Conservation (phyloP, 35 echinoderm and acorn worm species). For the Antedon bifida region DNA sequence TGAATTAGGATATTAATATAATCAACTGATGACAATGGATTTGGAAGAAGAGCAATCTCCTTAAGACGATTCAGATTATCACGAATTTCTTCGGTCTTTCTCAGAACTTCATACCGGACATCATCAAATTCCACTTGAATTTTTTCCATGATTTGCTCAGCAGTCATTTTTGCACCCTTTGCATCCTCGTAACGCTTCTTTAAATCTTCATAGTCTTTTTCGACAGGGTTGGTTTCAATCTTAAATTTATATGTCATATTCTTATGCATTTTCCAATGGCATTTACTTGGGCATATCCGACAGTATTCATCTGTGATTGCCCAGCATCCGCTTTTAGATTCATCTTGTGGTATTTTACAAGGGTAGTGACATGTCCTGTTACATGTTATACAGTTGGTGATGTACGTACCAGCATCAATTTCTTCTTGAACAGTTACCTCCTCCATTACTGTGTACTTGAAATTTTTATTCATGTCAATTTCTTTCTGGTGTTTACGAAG, state of each 20-base stretch:
- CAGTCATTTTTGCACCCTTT: constrained; percentile 36
- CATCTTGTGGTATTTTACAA: constrained; percentile 16
- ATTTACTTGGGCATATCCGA: constrained; percentile 24
- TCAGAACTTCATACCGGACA: too few relatives aligned
- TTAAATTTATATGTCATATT: constrained; percentile 52
- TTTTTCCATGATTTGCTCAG: constrained; percentile 36
- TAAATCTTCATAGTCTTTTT: constrained; percentile 19
- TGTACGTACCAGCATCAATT: background rate
- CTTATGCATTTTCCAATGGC: constrained; percentile 38
- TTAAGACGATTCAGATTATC: constrained; percentile 2
- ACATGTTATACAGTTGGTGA: constrained; percentile 24
- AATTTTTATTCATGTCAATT: constrained; percentile 32
- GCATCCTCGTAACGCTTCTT: constrained; percentile 39
- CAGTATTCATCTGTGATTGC: constrained; percentile 17
- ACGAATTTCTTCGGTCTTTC: background rate
- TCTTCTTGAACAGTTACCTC: background rate
- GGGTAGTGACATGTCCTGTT: constrained; percentile 31
- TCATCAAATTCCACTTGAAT: too few relatives aligned
- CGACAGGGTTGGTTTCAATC: constrained; percentile 7
- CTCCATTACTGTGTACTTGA: constrained; percentile 22
- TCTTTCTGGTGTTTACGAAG: constrained; percentile 21
- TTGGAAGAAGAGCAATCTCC: too few relatives aligned
- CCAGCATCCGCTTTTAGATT: background rate
- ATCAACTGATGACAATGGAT: too few relatives aligned
- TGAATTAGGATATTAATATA: too few relatives aligned